Conservation (phyloP, 1,140 invertebrate species). For the Drosophila suzukii region DNA sequence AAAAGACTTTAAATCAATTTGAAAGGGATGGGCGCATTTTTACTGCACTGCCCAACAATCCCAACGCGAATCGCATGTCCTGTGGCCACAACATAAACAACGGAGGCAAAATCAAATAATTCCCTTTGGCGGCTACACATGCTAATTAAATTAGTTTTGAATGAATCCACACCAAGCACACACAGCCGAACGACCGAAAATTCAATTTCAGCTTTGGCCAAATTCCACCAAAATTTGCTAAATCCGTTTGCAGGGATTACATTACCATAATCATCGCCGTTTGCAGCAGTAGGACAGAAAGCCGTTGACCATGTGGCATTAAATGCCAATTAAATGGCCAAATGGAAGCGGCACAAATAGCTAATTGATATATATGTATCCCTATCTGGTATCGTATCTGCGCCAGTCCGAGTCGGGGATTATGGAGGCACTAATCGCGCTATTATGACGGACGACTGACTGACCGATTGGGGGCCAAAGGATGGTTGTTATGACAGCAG, state of each 20-base stretch:
- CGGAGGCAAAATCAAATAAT: neutral
- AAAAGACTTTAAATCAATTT: slow-evolving; percentile 50
- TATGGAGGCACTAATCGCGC: slow-evolving; percentile 31
- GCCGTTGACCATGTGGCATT: slow-evolving; percentile 51
- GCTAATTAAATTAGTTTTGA: slow-evolving; percentile 72
- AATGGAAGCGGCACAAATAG: slow-evolving; percentile 39
- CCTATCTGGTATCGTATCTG: neutral
- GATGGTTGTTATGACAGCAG: slow-evolving; percentile 12
- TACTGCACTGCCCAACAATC: slow-evolving; percentile 12
- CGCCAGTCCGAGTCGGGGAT: slow-evolving; percentile 11
- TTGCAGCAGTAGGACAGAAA: slow-evolving; percentile 4
- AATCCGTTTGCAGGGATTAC: slow-evolving; percentile 51
- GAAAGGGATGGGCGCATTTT: neutral
- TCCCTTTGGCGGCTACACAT: slow-evolving; percentile 9
- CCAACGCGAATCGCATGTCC: slow-evolving; percentile 3
- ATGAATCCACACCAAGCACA: slow-evolving; percentile 29
- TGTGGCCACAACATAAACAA: slow-evolving; percentile 27
- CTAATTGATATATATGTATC: slow-evolving; percentile 35
- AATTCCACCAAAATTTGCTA: slow-evolving; percentile 58
- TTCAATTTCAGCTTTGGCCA: slow-evolving; percentile 53
- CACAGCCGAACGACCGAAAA: slow-evolving; percentile 45
- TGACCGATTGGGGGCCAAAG: neutral
- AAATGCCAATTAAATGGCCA: slow-evolving; percentile 75
- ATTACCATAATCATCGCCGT: slow-evolving; percentile 63
- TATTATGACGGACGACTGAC: slow-evolving; percentile 16